Base-by-base conservation (phyloP, 2,888 invertebrate species). In the Ectemnius continuus region DNA sequence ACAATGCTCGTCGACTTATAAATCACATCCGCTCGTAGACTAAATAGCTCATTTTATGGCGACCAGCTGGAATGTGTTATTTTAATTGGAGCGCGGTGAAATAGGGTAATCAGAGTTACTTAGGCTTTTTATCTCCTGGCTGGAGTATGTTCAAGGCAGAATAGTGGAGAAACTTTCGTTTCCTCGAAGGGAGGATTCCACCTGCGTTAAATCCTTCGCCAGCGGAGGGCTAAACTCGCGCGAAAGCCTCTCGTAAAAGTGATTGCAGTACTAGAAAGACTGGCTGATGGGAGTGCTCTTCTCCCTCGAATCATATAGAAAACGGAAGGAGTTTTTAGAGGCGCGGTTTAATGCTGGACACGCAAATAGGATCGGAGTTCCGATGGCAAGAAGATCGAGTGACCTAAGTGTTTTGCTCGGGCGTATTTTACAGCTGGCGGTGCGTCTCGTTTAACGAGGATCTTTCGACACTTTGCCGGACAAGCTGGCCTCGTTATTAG, bases 1-100 rank as follows among this genome's bases (percentile, higher is more conserved):
- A 45, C n/a, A 18, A 46, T 20, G 26, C 47, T 52, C 60, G 48
- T 48, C n/a, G 60, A 70, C 58, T 58, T 56, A 56, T 26, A 52
- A 28, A 52, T 23, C 46, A n/a, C 16, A 52, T 52, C 52, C 52
- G 52, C n/a, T 36, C 52, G 16, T 16, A 16, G n/a, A 52, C 16
- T 52, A 52, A 52, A 52, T 52, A 16, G 52, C 52, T 52, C n/a
- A 6, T 14, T 52, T 52, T 52, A 52, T 52, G n/a, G 52, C 11
- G 36, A 36, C 8, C 4, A 36, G 52, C n/a, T 5, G 16, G 16
- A 52, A 52, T 16, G 14, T 52, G 0, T 6, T 6, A 52, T 52
- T 52, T 16, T 52, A 52, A 52, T 52, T 16, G 52, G 52, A 16
- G 14, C 11, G 52, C 52, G 4, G 52, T 16, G n/a, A 52, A 11